Evolutionary conservation across 2,888 invertebrate genomes (phyloP).

Genomic region (Teinopalpus imperialis): DNA sequence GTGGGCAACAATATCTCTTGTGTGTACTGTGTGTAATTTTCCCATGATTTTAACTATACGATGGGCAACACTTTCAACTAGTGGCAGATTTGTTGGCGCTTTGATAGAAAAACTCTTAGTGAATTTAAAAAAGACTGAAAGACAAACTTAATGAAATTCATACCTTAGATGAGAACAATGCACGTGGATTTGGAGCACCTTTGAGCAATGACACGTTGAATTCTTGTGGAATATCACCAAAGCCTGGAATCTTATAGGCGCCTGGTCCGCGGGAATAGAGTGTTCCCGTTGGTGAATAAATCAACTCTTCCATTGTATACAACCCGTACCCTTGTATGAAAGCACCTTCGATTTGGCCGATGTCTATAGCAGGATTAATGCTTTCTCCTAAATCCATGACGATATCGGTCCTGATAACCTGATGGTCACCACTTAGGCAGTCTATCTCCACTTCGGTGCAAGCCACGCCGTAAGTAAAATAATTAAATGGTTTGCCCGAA

Average conservation of each 20-base stretch:
- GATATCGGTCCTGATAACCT: constrained; percentile 93
- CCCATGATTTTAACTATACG: too few relatives aligned
- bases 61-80: too few relatives aligned
- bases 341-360: constrained; percentile 97
- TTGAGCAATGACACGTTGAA: constrained; percentile 96
- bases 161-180: constrained; percentile 97
- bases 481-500: constrained; percentile 88
- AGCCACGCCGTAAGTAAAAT: constrained; percentile 93
- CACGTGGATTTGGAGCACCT: constrained; percentile 94
- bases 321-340: constrained; percentile 97
- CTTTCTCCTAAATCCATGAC: constrained; percentile 98
- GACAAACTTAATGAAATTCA: too few relatives aligned
- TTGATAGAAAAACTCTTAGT: too few relatives aligned
- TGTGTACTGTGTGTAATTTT: too few relatives aligned
- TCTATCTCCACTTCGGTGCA: constrained; percentile 96
- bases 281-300: constrained; percentile 92
- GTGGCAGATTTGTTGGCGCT: too few relatives aligned
- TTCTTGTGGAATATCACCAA: constrained; percentile 94
- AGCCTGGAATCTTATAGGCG: constrained; percentile 96
- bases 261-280: constrained; percentile 94
- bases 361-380: constrained; percentile 97
- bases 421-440: constrained; percentile 96
- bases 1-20: too few relatives aligned
- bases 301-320: constrained; percentile 94
- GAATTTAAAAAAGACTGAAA: too few relatives aligned